Evolutionary conservation across 2,797 vertebrate genomes (phyloP), one percentile per base, ranked within the genome.

Genomic region (Bryconaethiops microstoma): DNA sequence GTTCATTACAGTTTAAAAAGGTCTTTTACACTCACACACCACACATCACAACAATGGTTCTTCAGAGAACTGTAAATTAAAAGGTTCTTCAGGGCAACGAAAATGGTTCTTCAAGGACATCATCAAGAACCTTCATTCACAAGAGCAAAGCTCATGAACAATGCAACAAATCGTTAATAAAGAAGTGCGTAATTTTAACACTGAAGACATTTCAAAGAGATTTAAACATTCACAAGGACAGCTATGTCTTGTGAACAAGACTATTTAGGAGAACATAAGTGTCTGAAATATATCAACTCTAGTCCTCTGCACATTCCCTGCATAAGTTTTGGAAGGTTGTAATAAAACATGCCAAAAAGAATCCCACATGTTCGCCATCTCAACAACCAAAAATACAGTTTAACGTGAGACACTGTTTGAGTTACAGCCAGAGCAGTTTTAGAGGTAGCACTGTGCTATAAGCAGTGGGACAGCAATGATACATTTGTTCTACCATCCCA

Each of bases 261-360:
- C 42, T 69, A 40, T 52, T 35, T 71, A 14, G 10, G 9, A 35
- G 5, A 74, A 69, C 64, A 21, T 21, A 29, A 65, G 73, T 59
- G 77, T 48, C 35, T 68, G 16, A 72, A 60, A 60, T 57, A 42
- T 16, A 79, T 74, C 63, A 73, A 40, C 71, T 60, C 62, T 39
- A 23, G 39, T 23, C 40, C 8, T 8, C 42, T 72, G 25, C 48
- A 74, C 57, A 79, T 64, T 77, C 48, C 60, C 59, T 57, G 68
- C 2, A 60, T 65, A 7, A 23, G 4, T 21, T 35, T 62, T 54
- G 81, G 4, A 55, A 19, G 8, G n/a, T 19, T 74, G 45, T 73
- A 59, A 40, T 70, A 54, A 85, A 76, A 57, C 19, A 48, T 40
- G 48, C 35, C 64, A 76, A 76, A 8, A 62, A 1, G n/a, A 70